Conservation (phyloP, 2,888 invertebrate species). For the Drosophila kanekoi region DNA sequence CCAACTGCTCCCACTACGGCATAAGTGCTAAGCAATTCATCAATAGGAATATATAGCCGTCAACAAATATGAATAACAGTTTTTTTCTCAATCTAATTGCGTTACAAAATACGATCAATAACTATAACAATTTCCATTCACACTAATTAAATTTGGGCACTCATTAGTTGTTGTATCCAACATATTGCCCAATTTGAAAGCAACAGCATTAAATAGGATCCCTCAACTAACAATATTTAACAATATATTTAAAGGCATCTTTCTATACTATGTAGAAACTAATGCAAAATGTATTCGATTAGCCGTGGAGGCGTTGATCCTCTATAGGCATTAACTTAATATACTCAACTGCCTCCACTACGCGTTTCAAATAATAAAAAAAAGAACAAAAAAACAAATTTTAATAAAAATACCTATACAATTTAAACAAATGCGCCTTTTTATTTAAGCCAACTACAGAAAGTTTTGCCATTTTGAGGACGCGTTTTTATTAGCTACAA, state of each 20-base stretch:
- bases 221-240: constrained; percentile 60
- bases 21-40: constrained; percentile 39
- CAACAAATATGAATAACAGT: constrained; percentile 38
- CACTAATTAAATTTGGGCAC: constrained; percentile 38
- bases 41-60: constrained; percentile 44
- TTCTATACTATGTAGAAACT: constrained; percentile 51
- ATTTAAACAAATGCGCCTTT: constrained; percentile 2
- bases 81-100: constrained; percentile 68
- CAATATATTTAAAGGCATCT: constrained; percentile 52
- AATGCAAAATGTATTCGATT: constrained; percentile 61
- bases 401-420: constrained; percentile 58
- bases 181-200: constrained; percentile 28
- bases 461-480: constrained; percentile 59
- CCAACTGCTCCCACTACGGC: constrained; percentile 54
- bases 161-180: constrained; percentile 24
- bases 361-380: constrained; percentile 54
- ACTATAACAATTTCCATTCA: constrained; percentile 56
- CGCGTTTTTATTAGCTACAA: constrained; percentile 17
- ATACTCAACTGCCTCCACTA: constrained; percentile 43
- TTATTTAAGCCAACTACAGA: constrained; percentile 30
- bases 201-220: constrained; percentile 30
- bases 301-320: constrained; percentile 53
- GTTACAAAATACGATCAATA: constrained; percentile 41
- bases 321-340: constrained; percentile 43
- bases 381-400: constrained; percentile 29